Percentiles rank a stretch among this genome's conserved stretches.
Evolutionary conservation across 2,888 invertebrate species (phyloP).

Genomic region (Penaeus monodon): DNA sequence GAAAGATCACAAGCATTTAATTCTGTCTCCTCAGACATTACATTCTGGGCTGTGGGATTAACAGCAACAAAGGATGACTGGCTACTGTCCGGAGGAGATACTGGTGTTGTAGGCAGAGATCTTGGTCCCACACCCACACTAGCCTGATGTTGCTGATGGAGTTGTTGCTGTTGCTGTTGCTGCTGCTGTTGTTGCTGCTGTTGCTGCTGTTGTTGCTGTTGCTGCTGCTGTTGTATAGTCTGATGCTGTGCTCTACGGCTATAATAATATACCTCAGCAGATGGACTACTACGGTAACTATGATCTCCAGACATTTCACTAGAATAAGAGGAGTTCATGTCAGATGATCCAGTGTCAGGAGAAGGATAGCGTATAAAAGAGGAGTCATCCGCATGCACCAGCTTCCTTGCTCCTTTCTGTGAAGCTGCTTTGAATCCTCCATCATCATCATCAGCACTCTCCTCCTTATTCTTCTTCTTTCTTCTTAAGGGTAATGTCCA

Average conservation of each 20-base stretch:
- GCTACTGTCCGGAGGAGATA: constrained; percentile 59
- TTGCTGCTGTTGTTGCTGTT: constrained; percentile 54
- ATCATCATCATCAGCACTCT: constrained; percentile 62
- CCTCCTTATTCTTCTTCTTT: constrained; percentile 65
- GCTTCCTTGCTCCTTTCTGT: constrained; percentile 57
- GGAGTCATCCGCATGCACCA: constrained; percentile 55
- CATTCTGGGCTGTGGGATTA: constrained; percentile 44
- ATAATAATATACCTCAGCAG: constrained; percentile 64
- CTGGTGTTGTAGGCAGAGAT: constrained; percentile 62
- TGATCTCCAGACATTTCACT: constrained; percentile 64
- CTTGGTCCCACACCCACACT: constrained; percentile 53
- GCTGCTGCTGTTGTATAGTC: constrained; percentile 52
- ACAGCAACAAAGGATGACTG: constrained; percentile 61
- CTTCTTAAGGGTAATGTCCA: constrained; percentile 64
- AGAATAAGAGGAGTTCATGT: constrained; percentile 64
- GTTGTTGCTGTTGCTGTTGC: constrained; percentile 45
- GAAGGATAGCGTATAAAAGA: constrained; percentile 65
- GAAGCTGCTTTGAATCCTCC: constrained; percentile 64
- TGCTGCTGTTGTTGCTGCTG: constrained; percentile 53
- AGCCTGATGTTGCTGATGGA: background rate
- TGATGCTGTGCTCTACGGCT: constrained; percentile 61
- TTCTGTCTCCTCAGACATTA: constrained; percentile 62
- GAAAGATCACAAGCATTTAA: constrained; percentile 59
- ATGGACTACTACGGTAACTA: constrained; percentile 64
- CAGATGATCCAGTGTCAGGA: constrained; percentile 64